Base-by-base conservation (phyloP, 2,888 invertebrate genomes). In the Mimas tiliae region DNA sequence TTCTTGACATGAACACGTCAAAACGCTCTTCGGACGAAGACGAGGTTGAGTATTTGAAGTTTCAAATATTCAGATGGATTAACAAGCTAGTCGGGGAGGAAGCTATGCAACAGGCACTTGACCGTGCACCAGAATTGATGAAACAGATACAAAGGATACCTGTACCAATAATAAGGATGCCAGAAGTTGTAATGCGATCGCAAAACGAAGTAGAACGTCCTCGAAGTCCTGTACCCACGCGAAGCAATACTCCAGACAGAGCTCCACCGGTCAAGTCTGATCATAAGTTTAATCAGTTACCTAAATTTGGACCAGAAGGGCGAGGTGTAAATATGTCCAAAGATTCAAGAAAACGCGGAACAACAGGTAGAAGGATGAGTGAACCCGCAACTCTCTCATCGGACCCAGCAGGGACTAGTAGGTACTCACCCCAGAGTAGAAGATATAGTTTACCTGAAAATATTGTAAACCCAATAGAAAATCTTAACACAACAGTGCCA, bases 1-100 rank as follows among this genome's bases (percentile, higher is more conserved):
- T 62, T 33, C 62, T 66, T 21, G 52, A 72, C 53, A 52, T 69
- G 33, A 69, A 75, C 21, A 71, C 69, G n/a, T 66, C 65, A 6
- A 70, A 68, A 27, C 67, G 34, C n/a, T 62, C 67, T 1, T 65
- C 69, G 21, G 68, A 68, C 7, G 65, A 68, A 34, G 71, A 72
- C 51, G 77, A 79, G 63, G 21, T 73, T 2, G 71, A 74, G 14
- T 69, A 74, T 50, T 64, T 79, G 19, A 73, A 70, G 16, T 78
- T 72, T 73, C 74, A 76, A 64, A 74, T 79, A 65, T 78, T 77
- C 45, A 77, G 74, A 70, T 77, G 74, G 76, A 70, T 77, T 11
- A 75, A 75, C 62, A 76, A 76, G 38, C 66, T 72, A 19, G 66
- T 71, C 0, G 72, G 73, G 2, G 74, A 73, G 16, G 67, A 75